These are phyloP conservation scores for Torymus aiolomorphi DNA, from an alignment of 2,888 invertebrate species.

Conservation along the genomic window DNA sequence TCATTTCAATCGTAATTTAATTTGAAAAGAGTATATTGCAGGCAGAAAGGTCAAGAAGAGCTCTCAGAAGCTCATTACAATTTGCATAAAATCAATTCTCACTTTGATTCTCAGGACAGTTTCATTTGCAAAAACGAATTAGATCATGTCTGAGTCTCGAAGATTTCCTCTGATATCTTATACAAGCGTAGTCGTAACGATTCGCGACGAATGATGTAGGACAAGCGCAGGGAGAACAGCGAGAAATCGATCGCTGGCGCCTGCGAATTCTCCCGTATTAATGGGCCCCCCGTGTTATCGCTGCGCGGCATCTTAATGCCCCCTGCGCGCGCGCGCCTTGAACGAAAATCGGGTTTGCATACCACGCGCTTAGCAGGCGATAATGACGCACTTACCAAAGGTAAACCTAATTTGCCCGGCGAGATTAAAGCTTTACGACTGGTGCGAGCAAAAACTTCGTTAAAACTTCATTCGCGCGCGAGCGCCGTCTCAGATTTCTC, in stretches of 20 bases:
- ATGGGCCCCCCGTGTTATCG: conserved; percentile 32
- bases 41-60: neutral
- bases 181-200: neutral
- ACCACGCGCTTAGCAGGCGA: neutral
- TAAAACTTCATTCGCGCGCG: conserved; percentile 1
- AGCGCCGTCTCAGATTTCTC: neutral
- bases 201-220: conserved; percentile 28
- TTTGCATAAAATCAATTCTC: conserved; percentile 3
- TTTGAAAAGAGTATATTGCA: too few relatives aligned
- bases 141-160: neutral
- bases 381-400: conserved; percentile 15
- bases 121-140: conserved; percentile 9
- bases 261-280: conserved; percentile 35
- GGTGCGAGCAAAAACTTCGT: neutral
- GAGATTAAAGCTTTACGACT: conserved; percentile 20
- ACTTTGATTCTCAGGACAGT: neutral
- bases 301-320: conserved; percentile 36
- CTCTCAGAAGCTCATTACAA: neutral
- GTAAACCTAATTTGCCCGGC: conserved; percentile 15
- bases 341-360: conserved; percentile 34
- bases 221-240: neutral
- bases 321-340: conserved; percentile 10
- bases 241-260: conserved; percentile 33
- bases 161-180: neutral
- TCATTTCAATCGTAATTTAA: too few relatives aligned